These are phyloP conservation scores for Volucella zonaria DNA, from an alignment of 2,888 invertebrate species.

Conservation along the genomic window DNA sequence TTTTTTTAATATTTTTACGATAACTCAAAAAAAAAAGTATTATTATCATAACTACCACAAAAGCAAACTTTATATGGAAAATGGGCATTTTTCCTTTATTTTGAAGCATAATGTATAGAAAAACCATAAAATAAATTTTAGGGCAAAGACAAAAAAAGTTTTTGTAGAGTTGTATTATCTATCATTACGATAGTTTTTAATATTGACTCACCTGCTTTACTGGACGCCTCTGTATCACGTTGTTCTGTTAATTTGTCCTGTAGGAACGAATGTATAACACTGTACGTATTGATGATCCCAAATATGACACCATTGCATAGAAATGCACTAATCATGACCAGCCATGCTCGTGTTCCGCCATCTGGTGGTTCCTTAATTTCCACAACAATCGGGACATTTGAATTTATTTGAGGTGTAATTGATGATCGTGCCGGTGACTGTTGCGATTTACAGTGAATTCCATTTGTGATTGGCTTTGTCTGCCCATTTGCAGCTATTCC, in stretches of 20 bases:
- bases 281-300: conserved; percentile 94
- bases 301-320: conserved; percentile 95
- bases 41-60: no score
- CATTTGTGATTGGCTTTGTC: conserved; percentile 54
- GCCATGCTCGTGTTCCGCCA: conserved; percentile 91
- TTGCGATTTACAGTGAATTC: conserved; percentile 41
- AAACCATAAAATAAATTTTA: no score
- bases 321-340: conserved; percentile 92
- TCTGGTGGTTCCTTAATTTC: conserved; percentile 85
- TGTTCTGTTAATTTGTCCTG: conserved; percentile 85
- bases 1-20: no score
- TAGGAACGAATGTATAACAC: conserved; percentile 89
- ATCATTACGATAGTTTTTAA: background rate
- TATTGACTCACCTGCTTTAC: conserved; percentile 90
- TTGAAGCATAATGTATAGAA: no score
- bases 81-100: no score
- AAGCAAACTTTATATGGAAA: no score
- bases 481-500: conserved; percentile 44
- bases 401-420: conserved; percentile 21
- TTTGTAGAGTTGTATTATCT: no score
- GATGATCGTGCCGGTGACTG: conserved; percentile 25
- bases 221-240: conserved; percentile 88
- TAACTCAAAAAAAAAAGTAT: no score
- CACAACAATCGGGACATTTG: conserved; percentile 62
- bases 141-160: no score